A percentile compares a stretch with the other conserved stretches of the same genome.
Evolutionary conservation across 2,888 invertebrate genomes (phyloP).

Genomic region (Clanis bilineata): DNA sequence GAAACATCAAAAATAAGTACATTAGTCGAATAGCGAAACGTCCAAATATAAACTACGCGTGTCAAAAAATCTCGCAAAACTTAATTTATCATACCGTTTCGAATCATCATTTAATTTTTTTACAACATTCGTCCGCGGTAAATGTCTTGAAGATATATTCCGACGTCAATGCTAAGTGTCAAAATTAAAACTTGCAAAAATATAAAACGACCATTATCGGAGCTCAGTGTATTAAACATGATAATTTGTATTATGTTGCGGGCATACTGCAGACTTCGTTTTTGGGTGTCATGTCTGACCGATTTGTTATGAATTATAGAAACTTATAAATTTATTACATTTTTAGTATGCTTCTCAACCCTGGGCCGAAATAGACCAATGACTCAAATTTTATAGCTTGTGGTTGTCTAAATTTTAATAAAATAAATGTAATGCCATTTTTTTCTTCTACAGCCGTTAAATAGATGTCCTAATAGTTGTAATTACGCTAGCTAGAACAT

Average conservation of each 20-base stretch:
- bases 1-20: neutral
- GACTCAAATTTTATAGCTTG: too few relatives aligned
- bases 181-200: constrained; percentile 30
- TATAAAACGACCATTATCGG: constrained; percentile 25
- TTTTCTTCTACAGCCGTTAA: neutral
- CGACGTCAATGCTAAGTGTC: constrained; percentile 27
- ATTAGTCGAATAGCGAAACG: neutral
- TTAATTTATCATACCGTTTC: constrained; percentile 5
- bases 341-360: too few relatives aligned
- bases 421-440: neutral
- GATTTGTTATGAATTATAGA: neutral
- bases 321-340: too few relatives aligned
- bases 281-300: neutral
- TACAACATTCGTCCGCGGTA: neutral
- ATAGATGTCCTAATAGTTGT: too few relatives aligned
- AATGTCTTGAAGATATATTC: constrained; percentile 4
- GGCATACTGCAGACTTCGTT: neutral
- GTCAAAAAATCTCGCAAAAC: neutral
- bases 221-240: constrained; percentile 17
- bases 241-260: constrained; percentile 22
- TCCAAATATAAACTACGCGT: neutral
- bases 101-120: constrained; percentile 6
- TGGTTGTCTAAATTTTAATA: too few relatives aligned
- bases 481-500: neutral
- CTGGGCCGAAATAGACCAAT: too few relatives aligned